These are phyloP conservation scores for Solen grandis DNA, from an alignment of 1,140 invertebrate genomes.

Conservation along the genomic window DNA sequence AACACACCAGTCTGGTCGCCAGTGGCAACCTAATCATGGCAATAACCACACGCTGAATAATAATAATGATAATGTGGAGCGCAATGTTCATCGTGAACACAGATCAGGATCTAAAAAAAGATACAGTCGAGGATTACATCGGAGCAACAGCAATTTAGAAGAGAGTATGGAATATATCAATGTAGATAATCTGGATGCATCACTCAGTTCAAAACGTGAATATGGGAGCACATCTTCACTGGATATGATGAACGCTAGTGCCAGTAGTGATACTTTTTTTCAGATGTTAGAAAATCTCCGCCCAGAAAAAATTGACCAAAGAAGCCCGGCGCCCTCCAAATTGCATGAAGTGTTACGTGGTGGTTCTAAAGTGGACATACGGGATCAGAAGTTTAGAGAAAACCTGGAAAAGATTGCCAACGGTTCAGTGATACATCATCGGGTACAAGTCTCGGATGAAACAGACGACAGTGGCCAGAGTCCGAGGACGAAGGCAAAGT, in stretches of 20 bases:
- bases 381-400: conserved; percentile 27
- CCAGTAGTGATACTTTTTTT: conserved; percentile 87
- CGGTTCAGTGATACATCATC: conserved; percentile 69
- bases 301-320: conserved; percentile 84
- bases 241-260: conserved; percentile 83
- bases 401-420: conserved; percentile 74
- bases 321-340: conserved; percentile 83
- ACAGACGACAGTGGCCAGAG: conserved; percentile 82
- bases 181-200: conserved; percentile 64
- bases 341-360: conserved; percentile 85
- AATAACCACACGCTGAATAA: conserved; percentile 20
- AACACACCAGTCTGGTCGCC: conserved; percentile 38
- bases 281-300: conserved; percentile 89
- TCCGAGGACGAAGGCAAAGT: conserved; percentile 85
- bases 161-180: conserved; percentile 59
- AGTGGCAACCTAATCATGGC: conserved; percentile 25
- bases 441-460: conserved; percentile 65
- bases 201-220: conserved; percentile 80
- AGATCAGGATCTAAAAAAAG: conserved; percentile 54
- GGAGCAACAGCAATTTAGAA: conserved; percentile 87
- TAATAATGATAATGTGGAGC: conserved; percentile 23
- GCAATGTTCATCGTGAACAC: conserved; percentile 26
- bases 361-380: conserved; percentile 50
- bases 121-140: conserved; percentile 79
- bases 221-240: conserved; percentile 87